Evolutionary conservation across 2,888 invertebrate genomes (phyloP), one percentile per base, ranked within the genome.

Genomic region (Drosophila mercatorum): DNA sequence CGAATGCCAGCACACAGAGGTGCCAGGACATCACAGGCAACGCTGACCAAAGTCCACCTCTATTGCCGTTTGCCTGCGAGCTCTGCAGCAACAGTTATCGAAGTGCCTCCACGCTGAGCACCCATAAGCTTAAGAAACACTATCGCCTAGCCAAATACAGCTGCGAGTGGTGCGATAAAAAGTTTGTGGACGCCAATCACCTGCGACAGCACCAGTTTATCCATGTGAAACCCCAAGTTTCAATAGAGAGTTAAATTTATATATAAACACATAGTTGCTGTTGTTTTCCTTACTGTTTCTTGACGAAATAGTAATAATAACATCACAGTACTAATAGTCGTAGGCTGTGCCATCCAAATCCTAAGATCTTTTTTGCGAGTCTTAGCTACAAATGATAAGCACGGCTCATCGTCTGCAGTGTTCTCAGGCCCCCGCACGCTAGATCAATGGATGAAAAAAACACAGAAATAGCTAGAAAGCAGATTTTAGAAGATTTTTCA

Each of bases 81-180:
- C 57, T 88, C 14, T 88, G 88, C 49, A 12, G 59, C 14, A 88
- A 86, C 38, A 60, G 83, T 6, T 88, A 88, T 68, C 86, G 84
- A 0, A 83, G 72, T 40, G 84, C 81, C 0, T 88, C 86, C 5
- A 86, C 86, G 77, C 41, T 88, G 11, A 88, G 88, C 64, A 86
- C 86, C 0, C 88, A 88, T 57, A 81, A 75, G 59, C 68, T 79
- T 0, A 88, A 81, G 51, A 86, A 86, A 47, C 88, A 88, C 26
- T 83, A 80, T 36, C 72, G 74, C 41, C 65, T 61, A 7, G 86
- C 86, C 8, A 81, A 81, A 61, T 69, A 68, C 52, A 8, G 7
- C 3, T 88, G 88, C 49, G 78, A 80, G 31, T 72, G 72, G n/a
- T 88, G 88, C 43, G 81, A 59, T 5, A 80, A 81, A 34, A 84